These are phyloP conservation scores for Acleris cristana DNA, from an alignment of 2,888 invertebrate genomes.

Conservation along the genomic window DNA sequence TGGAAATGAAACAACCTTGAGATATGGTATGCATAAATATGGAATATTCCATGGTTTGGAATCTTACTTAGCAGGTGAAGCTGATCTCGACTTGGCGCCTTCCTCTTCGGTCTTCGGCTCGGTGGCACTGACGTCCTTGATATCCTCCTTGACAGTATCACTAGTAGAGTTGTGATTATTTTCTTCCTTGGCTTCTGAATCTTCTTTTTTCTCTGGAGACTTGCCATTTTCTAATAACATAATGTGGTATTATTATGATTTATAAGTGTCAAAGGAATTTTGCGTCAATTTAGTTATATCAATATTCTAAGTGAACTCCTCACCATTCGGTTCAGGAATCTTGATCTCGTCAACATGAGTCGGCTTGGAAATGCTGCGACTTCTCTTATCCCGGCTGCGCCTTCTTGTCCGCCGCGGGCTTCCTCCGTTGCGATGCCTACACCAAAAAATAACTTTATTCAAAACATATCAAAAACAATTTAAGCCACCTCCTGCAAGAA, in stretches of 20 bases:
- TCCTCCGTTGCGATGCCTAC: constrained; percentile 74
- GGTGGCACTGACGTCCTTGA: constrained; percentile 58
- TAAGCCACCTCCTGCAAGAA: too few relatives aligned
- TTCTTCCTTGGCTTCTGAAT: constrained; percentile 68
- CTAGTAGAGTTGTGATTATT: constrained; percentile 55
- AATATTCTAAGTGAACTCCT: background rate
- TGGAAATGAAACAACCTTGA: too few relatives aligned
- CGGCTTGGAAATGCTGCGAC: constrained; percentile 51
- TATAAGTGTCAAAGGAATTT: too few relatives aligned
- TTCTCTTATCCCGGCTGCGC: constrained; percentile 63
- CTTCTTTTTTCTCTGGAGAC: constrained; percentile 74
- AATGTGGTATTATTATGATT: background rate
- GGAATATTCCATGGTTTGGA: background rate
- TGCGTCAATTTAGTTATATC: background rate
- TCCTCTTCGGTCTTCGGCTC: constrained; percentile 64
- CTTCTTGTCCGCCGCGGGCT: constrained; percentile 72
- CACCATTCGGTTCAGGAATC: constrained; percentile 70
- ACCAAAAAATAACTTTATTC: background rate
- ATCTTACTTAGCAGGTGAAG: constrained; percentile 72
- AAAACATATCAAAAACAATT: background rate
- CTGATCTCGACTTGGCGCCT: constrained; percentile 70
- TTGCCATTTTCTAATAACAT: constrained; percentile 70
- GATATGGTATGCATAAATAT: too few relatives aligned
- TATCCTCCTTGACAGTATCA: constrained; percentile 66
- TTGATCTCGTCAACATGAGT: constrained; percentile 66